phyloP scores from a whole-genome alignment of 1,140 invertebrate genomes.

The Drosophila ambigua region DNA sequence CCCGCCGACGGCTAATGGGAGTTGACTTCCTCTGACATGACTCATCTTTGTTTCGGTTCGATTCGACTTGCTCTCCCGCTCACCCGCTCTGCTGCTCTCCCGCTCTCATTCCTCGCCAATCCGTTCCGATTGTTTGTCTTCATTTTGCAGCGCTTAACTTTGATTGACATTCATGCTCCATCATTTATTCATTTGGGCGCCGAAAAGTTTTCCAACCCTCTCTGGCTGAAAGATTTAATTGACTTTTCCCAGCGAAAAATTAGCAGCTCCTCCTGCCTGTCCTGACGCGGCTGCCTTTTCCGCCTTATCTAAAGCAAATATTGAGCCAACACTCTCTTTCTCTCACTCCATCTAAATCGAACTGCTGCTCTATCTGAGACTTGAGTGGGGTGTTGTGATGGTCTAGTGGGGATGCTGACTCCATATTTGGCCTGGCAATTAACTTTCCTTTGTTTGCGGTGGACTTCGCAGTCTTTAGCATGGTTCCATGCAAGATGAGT shows the following conservation, averaged over 20 bases:
- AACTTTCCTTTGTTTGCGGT: conserved; percentile 74
- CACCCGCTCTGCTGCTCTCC: conserved; percentile 8
- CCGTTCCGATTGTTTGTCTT: conserved; percentile 58
- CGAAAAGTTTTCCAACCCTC: conserved; percentile 38
- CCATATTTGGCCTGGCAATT: conserved; percentile 61
- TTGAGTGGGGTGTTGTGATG: conserved; percentile 2
- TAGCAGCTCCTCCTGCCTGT: conserved; percentile 29
- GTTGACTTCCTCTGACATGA: conserved; percentile 51
- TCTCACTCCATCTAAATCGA: neutral
- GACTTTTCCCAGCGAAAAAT: conserved; percentile 52
- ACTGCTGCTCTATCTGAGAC: conserved; percentile 5
- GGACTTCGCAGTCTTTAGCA: conserved; percentile 44
- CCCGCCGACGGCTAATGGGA: conserved; percentile 53
- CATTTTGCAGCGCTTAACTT: conserved; percentile 67
- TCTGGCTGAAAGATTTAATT: conserved; percentile 43
- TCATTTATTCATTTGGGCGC: conserved; percentile 78
- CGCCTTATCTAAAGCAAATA: conserved; percentile 51
- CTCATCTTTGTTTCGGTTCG: conserved; percentile 62
- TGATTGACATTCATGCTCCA: conserved; percentile 80
- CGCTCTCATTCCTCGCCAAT: conserved; percentile 37
- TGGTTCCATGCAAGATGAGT: conserved; percentile 36
- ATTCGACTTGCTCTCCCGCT: neutral
- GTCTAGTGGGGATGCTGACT: conserved; percentile 37
- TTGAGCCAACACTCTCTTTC: conserved; percentile 32
- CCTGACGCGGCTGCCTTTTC: conserved; percentile 17